These are phyloP conservation scores for Heliconius ethilla DNA, from an alignment of 2,888 invertebrate genomes.

Conservation along the genomic window DNA sequence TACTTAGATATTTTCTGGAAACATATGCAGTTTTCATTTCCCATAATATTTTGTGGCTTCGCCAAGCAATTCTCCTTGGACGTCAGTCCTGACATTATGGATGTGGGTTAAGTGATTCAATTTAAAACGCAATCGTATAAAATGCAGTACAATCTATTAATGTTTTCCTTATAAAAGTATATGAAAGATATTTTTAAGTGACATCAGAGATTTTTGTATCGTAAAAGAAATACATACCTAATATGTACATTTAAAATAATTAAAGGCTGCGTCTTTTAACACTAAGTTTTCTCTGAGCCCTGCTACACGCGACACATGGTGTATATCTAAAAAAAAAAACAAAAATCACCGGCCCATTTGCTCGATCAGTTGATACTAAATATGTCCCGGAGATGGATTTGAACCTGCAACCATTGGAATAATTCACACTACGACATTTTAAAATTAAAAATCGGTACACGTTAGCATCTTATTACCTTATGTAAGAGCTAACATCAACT, in stretches of 20 bases:
- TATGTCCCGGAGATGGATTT: no score
- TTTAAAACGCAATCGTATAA: neutral
- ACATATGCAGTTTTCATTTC: neutral
- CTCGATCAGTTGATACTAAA: no score
- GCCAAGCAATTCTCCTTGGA: conserved; percentile 25
- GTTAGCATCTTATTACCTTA: neutral
- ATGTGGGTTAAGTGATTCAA: conserved; percentile 23
- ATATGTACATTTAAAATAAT: neutral
- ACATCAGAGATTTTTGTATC: neutral
- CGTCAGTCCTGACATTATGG: conserved; percentile 15
- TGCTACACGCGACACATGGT: no score
- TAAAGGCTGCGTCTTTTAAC: neutral
- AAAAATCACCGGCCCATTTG: no score
- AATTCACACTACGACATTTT: neutral
- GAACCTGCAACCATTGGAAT: neutral
- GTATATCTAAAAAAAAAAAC: no score
- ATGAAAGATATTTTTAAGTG: neutral
- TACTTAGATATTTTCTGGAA: neutral
- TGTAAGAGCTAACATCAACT: conserved; percentile 9
- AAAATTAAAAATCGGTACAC: neutral
- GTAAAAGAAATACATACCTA: neutral
- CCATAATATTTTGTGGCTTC: neutral
- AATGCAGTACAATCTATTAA: neutral
- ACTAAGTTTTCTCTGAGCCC: neutral
- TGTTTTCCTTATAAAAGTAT: neutral